Base-by-base conservation (phyloP, 2,888 invertebrate genomes). In the Athrips mouffetella region DNA sequence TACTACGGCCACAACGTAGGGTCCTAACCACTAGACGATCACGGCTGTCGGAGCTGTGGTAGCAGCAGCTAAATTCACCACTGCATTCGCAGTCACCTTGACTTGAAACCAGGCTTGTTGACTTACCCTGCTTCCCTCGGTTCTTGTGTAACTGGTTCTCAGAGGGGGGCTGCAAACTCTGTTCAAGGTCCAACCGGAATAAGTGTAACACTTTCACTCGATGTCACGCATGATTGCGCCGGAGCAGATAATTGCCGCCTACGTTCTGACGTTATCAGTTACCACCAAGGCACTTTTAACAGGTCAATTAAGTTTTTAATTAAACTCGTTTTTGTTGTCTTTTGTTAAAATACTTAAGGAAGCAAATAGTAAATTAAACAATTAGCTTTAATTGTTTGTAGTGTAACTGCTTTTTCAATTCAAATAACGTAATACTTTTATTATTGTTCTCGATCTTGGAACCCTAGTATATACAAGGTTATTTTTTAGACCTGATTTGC, bases 1-100 rank as follows among this genome's bases (percentile, higher is more conserved):
- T 90, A 89, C 87, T 88, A 89, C 90, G 90, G 90, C 90, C 90
- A 90, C 90, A 90, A 90, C 89, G 91, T 91, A 90, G 90, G 89
- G 91, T 91, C 90, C 91, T 91, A 91, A 91, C 91, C 91, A 91
- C 91, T 91, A 91, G 90, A 91, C 91, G 91, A 91, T 91, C 91
- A 91, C 53, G 51, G 51, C 51, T 54, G 33, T 29, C 49, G 50
- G 47, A 52, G 54, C 50, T 47, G 42, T 37, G 25, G 21, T 35
- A 25, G 13, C 35, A 16, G n/a, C 25, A 30, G 10, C 21, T 3
- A 45, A 45, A 25, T 45, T 45, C 10, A 18, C 41, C 13, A 44
- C 18, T 49, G 44, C 47, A 53, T 51, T 55, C 49, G 35, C 11
- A 13, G 27, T 23, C 15, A 33, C 39, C 41, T 46, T 37, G 35